phyloP scores from a whole-genome alignment of 2,113 vertebrate species.

The Eclectus roratus region DNA sequence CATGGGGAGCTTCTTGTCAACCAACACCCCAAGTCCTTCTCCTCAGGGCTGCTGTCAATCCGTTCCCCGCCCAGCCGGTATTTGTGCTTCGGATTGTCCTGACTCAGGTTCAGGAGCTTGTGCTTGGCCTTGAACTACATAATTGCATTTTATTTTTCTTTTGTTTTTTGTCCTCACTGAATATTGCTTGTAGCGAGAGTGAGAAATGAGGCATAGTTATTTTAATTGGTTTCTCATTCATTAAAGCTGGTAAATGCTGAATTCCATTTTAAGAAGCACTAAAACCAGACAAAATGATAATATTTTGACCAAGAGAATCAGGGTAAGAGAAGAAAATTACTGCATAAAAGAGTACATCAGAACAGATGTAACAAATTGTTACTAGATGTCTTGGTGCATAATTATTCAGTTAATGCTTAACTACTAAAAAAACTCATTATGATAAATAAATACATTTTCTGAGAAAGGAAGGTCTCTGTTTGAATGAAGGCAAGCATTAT shows the following conservation, averaged over 20 bases:
- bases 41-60: neutral
- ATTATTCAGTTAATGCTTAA: neutral
- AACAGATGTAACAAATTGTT: neutral
- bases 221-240: neutral
- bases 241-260: neutral
- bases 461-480: neutral
- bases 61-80: neutral
- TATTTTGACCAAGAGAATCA: neutral
- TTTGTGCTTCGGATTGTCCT: neutral
- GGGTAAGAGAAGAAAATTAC: neutral
- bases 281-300: neutral
- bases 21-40: neutral
- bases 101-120: neutral
- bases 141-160: neutral
- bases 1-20: neutral
- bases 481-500: neutral
- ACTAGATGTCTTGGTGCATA: neutral
- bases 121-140: neutral
- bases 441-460: neutral
- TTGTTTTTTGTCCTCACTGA: neutral
- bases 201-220: neutral
- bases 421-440: neutral
- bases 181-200: neutral
- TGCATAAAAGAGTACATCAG: neutral
- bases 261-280: neutral